Evolutionary conservation across 2,797 vertebrate species (phyloP).

Genomic region (Pangasius djambal): DNA sequence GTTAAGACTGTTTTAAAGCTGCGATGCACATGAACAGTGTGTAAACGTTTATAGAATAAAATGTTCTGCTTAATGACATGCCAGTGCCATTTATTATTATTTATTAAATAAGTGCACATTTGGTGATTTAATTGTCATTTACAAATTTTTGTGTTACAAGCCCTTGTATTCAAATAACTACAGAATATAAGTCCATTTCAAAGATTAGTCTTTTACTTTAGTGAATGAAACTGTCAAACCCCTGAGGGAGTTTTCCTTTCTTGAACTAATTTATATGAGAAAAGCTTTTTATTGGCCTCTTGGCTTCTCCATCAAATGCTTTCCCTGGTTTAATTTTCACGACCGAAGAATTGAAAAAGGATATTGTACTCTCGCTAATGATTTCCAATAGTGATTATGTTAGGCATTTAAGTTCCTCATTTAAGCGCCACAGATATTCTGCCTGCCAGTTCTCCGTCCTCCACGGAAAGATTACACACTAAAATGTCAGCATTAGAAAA

Average conservation of each 20-base stretch:
- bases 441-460: conserved; percentile 20
- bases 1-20: background rate
- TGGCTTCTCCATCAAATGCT: conserved; percentile 65
- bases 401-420: conserved; percentile 50
- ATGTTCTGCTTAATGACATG: background rate
- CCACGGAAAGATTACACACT: conserved; percentile 55
- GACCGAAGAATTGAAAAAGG: conserved; percentile 69
- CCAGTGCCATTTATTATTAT: background rate
- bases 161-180: background rate
- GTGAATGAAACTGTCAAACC: conserved; percentile 68
- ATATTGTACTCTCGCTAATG: conserved; percentile 73
- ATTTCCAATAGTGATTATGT: conserved; percentile 72
- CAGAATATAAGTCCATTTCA: background rate
- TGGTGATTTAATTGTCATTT: background rate
- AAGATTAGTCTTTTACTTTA: background rate
- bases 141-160: background rate
- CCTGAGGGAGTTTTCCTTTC: conserved; percentile 69
- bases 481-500: background rate
- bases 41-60: background rate
- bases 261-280: conserved; percentile 67
- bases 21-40: too few relatives aligned
- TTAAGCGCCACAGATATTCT: conserved; percentile 5
- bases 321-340: conserved; percentile 66
- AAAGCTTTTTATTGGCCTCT: conserved; percentile 70
- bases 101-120: background rate